Conservation (phyloP, 2,888 invertebrate genomes). For the Netelia virgata region DNA sequence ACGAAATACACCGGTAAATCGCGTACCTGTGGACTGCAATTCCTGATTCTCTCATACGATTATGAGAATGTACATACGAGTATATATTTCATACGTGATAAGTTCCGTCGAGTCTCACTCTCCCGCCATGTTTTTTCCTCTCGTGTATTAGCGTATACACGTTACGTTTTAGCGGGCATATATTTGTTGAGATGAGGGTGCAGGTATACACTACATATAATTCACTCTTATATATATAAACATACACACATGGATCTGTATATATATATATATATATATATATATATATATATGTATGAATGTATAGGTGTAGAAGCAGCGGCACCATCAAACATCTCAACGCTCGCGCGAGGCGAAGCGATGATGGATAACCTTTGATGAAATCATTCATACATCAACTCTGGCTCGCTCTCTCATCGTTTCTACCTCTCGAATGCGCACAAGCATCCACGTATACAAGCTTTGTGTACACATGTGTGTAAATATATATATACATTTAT, state of each 20-base stretch:
- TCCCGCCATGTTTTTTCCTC: constrained; percentile 27
- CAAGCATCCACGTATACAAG: too few species aligned
- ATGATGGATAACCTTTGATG: constrained; percentile 83
- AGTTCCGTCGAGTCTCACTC: constrained; percentile 14
- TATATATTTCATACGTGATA: constrained; percentile 39
- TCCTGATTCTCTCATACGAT: constrained; percentile 36
- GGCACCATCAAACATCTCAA: constrained; percentile 81
- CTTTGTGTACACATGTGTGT: neutral
- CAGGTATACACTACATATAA: constrained; percentile 21
- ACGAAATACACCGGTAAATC: constrained; percentile 47
- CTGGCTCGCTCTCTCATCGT: constrained; percentile 48
- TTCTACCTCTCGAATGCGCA: constrained; percentile 31
- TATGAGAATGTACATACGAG: constrained; percentile 21
- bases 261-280: constrained; percentile 50
- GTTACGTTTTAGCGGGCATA: constrained; percentile 47
- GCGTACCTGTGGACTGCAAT: constrained; percentile 40
- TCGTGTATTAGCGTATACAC: constrained; percentile 22
- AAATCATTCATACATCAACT: constrained; percentile 83
- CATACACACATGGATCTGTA: constrained; percentile 14
- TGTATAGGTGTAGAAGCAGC: constrained; percentile 71
- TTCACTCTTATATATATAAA: neutral
- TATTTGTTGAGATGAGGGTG: constrained; percentile 50
- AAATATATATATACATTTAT: constrained; percentile 20
- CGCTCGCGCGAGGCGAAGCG: constrained; percentile 77
- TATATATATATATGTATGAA: constrained; percentile 44